phyloP scores from a whole-genome alignment of 1,140 invertebrate genomes.

The Drosophila tani region DNA sequence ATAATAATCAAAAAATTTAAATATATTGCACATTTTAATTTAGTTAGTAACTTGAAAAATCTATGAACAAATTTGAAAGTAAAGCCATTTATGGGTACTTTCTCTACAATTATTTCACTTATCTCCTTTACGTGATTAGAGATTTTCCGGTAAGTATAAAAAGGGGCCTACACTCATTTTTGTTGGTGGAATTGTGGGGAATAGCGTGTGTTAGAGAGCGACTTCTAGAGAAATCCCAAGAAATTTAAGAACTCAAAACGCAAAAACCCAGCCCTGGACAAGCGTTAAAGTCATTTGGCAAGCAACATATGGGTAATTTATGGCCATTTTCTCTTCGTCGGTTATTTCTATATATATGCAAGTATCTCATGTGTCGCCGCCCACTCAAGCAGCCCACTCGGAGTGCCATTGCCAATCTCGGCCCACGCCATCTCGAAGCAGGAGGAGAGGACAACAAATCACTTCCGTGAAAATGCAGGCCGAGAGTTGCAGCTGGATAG shows the following conservation, averaged over 20 bases:
- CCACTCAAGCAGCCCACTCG: slow-evolving; percentile 28
- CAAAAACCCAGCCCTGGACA: neutral
- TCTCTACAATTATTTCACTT: too few relatives aligned
- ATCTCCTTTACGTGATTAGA: too few relatives aligned
- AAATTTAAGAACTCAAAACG: slow-evolving; percentile 2
- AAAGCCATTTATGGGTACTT: neutral
- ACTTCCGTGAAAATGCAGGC: slow-evolving; percentile 50
- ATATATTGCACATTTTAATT: too few relatives aligned
- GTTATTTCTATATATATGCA: slow-evolving; percentile 12
- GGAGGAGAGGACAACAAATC: slow-evolving; percentile 41
- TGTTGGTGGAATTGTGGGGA: neutral
- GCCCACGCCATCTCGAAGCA: slow-evolving; percentile 17
- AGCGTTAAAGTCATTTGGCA: slow-evolving; percentile 18
- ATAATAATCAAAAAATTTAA: too few relatives aligned
- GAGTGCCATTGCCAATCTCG: slow-evolving; percentile 38
- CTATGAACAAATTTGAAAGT: neutral
- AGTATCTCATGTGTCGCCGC: slow-evolving; percentile 31
- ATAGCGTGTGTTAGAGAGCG: too few relatives aligned
- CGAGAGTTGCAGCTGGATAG: slow-evolving; percentile 35
- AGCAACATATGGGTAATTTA: slow-evolving; percentile 31
- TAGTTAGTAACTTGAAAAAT: neutral
- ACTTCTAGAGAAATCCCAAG: neutral
- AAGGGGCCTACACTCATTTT: neutral
- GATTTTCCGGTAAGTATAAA: neutral
- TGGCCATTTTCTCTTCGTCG: slow-evolving; percentile 25